Base-by-base conservation (phyloP, 1,140 invertebrate genomes). In the Drosophila chauvacae region DNA sequence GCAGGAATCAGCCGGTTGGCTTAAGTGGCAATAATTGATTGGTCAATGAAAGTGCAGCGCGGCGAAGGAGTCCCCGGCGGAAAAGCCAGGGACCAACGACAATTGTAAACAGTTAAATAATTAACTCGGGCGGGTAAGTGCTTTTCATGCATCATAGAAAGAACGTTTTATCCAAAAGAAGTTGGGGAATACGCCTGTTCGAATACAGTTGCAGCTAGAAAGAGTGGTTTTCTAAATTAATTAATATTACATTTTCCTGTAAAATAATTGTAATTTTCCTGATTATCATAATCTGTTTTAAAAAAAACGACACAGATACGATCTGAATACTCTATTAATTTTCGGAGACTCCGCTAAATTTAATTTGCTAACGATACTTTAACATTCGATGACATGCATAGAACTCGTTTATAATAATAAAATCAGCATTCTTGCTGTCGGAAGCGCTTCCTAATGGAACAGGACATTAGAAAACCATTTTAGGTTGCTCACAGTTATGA, bases 71-170 rank as follows among this genome's bases (percentile, higher is more conserved):
- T 60, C 30, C 30, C 42, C 42, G 13, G 18, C 48, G 18, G 47
- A 3, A 35, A 42, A 39, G 41, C 20, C 28, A 53, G 7, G 23
- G 41, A 53, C 61, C 41, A 44, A 23, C 14, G 10, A 48, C 63
- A 28, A 18, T 55, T 68, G 30, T 26, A 39, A 47, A 42, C 50
- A 50, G 30, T 71, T 58, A 41, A 41, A 18, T 68, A 58, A 70
- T 68, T 56, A 35, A 30, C 14, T 35, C 20, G 69, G 44, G 45
- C 18, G 53, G 55, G 37, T 60, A 78, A 80, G 84, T 87, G 84
- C 77, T 88, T 87, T 87, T 87, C 84, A 88, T 87, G 84, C 84
- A 84, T 77, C 13, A 45, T 28, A 28, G 18, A 42, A 26, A 42
- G 13, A 42, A 33, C 9, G 37, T 13, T 20, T 13, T 68, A 23